A percentile compares a stretch with the other conserved stretches of the same genome.
Evolutionary conservation across 2,888 invertebrate genomes (phyloP).

Genomic region (Parnassius smintheus): DNA sequence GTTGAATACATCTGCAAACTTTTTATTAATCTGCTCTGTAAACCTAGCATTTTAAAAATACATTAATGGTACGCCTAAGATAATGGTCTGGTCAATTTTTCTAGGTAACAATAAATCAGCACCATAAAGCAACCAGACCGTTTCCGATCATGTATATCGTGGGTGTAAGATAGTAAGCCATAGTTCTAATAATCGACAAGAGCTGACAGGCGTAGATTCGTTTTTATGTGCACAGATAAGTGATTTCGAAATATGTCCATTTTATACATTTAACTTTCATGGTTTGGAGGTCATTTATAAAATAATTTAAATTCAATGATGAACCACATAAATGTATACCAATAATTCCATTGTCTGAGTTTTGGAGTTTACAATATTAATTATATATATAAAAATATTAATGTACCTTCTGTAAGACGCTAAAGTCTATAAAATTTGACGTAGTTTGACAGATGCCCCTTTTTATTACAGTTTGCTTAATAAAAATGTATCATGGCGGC

Average conservation of each 20-base stretch:
- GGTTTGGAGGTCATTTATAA: too few species aligned
- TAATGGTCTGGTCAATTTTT: constrained; percentile 2
- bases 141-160: constrained; percentile 12
- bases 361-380: too few species aligned
- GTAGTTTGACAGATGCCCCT: neutral
- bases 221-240: neutral
- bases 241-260: neutral
- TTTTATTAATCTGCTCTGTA: neutral
- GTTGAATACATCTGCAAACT: too few species aligned
- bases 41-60: constrained; percentile 13
- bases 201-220: constrained; percentile 12
- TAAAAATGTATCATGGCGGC: neutral
- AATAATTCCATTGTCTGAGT: too few species aligned
- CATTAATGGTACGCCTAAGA: neutral
- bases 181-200: constrained; percentile 7
- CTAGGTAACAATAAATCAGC: constrained; percentile 18
- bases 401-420: neutral
- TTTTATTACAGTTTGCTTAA: neutral
- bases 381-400: too few species aligned
- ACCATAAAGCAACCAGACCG: neutral
- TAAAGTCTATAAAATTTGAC: neutral
- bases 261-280: neutral
- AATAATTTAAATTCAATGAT: too few species aligned
- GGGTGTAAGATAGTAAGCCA: constrained; percentile 18
- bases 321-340: too few species aligned